These are phyloP conservation scores for Drosophila testacea DNA, from an alignment of 2,888 invertebrate genomes.

Conservation along the genomic window DNA sequence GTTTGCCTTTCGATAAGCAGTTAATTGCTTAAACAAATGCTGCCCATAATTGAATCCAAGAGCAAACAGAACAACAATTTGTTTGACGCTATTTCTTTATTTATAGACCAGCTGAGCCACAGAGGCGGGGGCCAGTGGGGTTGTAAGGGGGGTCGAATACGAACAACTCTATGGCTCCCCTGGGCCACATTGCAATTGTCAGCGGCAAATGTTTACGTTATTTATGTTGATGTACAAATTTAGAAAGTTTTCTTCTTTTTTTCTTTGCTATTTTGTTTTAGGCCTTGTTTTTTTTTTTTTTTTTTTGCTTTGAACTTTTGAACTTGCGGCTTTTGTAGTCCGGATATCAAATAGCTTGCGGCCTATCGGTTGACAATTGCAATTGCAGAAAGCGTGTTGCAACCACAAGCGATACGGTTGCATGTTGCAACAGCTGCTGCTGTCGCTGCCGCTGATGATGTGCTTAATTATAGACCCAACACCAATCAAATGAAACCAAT, in stretches of 20 bases:
- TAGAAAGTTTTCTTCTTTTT: constrained; percentile 60
- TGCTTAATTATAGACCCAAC: constrained; percentile 60
- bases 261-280: not conserved
- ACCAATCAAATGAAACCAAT: constrained; percentile 57
- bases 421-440: constrained; percentile 45
- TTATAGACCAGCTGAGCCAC: constrained; percentile 10
- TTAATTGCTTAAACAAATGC: constrained; percentile 62
- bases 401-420: constrained; percentile 60
- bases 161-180: constrained; percentile 48
- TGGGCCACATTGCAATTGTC: constrained; percentile 69
- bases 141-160: not conserved
- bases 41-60: constrained; percentile 29
- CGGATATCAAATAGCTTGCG: constrained; percentile 38
- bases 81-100: constrained; percentile 13
- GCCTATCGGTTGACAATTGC: constrained; percentile 68
- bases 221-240: constrained; percentile 69
- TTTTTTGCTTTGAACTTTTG: constrained; percentile 62
- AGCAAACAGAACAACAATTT: constrained; percentile 14
- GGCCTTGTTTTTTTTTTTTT: constrained; percentile 1
- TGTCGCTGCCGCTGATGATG: constrained; percentile 26
- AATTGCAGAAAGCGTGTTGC: constrained; percentile 38
- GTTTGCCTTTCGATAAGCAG: constrained; percentile 44
- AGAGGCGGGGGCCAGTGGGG: not conserved
- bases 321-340: constrained; percentile 57
- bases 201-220: constrained; percentile 62